Evolutionary conservation across 1,140 invertebrate genomes (phyloP), one percentile per base, ranked within the genome.

Genomic region (Charaxes varanes): DNA sequence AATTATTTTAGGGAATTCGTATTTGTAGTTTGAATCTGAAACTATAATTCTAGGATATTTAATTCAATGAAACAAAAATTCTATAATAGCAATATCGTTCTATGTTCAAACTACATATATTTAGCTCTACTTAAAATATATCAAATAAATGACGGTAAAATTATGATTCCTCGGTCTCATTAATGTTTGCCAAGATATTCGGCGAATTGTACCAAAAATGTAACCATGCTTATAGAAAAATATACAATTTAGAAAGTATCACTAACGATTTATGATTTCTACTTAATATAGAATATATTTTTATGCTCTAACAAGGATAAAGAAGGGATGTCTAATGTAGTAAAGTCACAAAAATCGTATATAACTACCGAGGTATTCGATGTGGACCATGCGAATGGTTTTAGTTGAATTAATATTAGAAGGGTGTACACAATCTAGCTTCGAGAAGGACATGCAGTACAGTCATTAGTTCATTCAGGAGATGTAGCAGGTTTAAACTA

Each of bases 381-480:
- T 46, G 47, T 48, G 37, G 53, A 67, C 55, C 77, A 81, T 79
- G 77, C 77, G 62, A 42, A 48, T 63, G 53, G 52, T 61, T 68
- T 53, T 53, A 46, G 51, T 54, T 24, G 18, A 23, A 28, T 43
- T 42, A 42, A 57, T 36, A 54, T 43, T 58, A 47, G 55, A 63
- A 66, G 41, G 62, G 73, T 73, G 54, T 66, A 74, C 59, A 73
- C 45, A 71, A 62, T 59, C 52, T 55, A 62, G 63, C 61, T 53
- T 61, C 42, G 52, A 62, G 41, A 62, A 62, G 65, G 43, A 61
- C 78, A 82, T 79, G 74, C 74, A 80, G 44, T 62, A 66, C 57
- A 69, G 43, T 65, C 74, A 81, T 79, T 79, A 78, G 66, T 74
- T 66, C 73, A 82, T 79, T 82, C 74, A 76, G 69, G 63, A 78